A percentile compares a stretch with the other conserved stretches of the same genome.
Evolutionary conservation across 2,797 vertebrate genomes (phyloP).

Genomic region (Intellagama lesueurii): DNA sequence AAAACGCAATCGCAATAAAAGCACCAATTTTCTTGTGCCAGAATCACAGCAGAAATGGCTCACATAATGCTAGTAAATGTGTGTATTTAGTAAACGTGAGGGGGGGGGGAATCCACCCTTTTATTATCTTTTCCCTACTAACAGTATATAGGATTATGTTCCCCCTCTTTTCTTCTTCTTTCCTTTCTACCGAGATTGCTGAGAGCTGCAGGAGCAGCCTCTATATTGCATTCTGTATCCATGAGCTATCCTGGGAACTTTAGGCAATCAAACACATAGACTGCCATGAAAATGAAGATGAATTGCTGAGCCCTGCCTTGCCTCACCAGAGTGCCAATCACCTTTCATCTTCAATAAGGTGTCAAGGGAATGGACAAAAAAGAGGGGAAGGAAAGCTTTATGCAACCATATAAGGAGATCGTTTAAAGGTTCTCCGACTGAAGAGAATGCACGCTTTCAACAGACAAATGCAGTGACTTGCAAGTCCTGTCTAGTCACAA

Average conservation of each 20-base stretch:
- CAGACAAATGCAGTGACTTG: slow-evolving; percentile 43
- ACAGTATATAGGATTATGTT: no score
- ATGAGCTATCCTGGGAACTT: slow-evolving; percentile 37
- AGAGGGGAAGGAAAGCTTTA: slow-evolving; percentile 32
- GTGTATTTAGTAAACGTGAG: no score
- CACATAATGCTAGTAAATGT: neutral
- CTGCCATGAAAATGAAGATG: slow-evolving; percentile 56
- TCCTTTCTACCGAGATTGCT: neutral
- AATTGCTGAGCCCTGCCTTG: slow-evolving; percentile 53
- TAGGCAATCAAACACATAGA: slow-evolving; percentile 40
- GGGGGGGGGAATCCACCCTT: accelerated
- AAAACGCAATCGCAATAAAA: slow-evolving; percentile 17
- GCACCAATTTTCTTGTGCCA: slow-evolving; percentile 18
- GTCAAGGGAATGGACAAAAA: slow-evolving; percentile 35
- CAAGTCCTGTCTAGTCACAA: slow-evolving; percentile 15
- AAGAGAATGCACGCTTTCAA: slow-evolving; percentile 18
- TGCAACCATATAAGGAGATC: slow-evolving; percentile 17
- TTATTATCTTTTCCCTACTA: no score
- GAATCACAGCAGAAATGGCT: slow-evolving; percentile 18
- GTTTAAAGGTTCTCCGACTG: slow-evolving; percentile 31
- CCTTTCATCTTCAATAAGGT: slow-evolving; percentile 50
- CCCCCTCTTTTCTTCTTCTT: no score
- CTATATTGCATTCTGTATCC: slow-evolving; percentile 11
- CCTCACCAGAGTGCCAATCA: slow-evolving; percentile 55
- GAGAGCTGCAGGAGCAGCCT: slow-evolving; percentile 28